Conservation (phyloP, 2,113 vertebrate species). For the Herpetotheres cachinnans region DNA sequence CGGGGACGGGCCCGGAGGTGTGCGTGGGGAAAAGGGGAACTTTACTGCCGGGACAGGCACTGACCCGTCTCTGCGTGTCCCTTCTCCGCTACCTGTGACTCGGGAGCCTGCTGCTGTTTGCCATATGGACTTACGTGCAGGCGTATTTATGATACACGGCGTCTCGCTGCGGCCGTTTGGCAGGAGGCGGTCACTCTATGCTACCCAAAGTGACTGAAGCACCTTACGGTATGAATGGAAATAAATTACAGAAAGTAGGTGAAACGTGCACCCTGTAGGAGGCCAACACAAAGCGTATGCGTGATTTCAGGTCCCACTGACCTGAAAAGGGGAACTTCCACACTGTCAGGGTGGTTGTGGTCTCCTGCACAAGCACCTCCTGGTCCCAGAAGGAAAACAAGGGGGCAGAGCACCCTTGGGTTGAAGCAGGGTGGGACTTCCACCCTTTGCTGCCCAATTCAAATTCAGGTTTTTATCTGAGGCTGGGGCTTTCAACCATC, state of each 20-base stretch:
- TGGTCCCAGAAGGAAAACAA: background rate
- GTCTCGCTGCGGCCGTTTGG: background rate
- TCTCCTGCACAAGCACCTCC: background rate
- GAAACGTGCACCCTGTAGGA: too few relatives aligned
- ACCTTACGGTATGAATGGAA: too few relatives aligned
- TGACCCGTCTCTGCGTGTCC: background rate
- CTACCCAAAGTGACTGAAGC: background rate
- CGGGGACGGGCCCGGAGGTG: background rate
- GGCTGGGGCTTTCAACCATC: background rate
- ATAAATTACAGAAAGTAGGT: too few relatives aligned
- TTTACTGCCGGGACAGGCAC: rapidly evolving
- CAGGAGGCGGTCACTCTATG: background rate
- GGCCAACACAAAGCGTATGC: rapidly evolving
- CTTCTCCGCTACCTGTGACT: too few relatives aligned
- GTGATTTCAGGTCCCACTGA: background rate
- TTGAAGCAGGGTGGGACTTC: background rate
- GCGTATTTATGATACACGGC: rapidly evolving
- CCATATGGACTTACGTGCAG: rapidly evolving
- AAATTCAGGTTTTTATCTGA: background rate
- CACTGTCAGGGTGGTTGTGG: background rate
- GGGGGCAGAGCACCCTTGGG: too few relatives aligned
- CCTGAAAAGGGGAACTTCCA: rapidly evolving
- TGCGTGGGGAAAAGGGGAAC: background rate
- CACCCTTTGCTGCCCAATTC: too few relatives aligned
- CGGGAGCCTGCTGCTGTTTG: too few relatives aligned